Evolutionary conservation across 2,888 invertebrate genomes (phyloP).

Genomic region (Brachypterus glaber): DNA sequence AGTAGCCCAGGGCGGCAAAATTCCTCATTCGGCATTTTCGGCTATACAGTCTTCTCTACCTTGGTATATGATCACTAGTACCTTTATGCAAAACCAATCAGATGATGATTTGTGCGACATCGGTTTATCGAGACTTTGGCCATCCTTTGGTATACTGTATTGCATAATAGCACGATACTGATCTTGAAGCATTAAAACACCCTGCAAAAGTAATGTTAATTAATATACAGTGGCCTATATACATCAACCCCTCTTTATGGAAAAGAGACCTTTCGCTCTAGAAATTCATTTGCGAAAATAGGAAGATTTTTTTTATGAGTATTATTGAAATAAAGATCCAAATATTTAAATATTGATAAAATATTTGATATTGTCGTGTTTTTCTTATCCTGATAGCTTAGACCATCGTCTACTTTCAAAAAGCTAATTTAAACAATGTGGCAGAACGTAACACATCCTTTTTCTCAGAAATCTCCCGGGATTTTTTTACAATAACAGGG

Average conservation of each 20-base stretch:
- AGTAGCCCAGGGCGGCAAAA: no score
- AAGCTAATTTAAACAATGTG: no score
- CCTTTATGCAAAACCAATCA: conserved; percentile 61
- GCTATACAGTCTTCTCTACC: no score
- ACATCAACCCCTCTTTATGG: conserved; percentile 37
- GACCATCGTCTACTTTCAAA: no score
- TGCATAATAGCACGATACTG: conserved; percentile 64
- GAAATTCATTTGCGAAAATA: conserved; percentile 22
- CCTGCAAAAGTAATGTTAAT: conserved; percentile 49
- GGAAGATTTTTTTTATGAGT: no score
- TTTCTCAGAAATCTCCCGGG: no score
- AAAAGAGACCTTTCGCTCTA: conserved; percentile 40
- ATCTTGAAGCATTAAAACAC: conserved; percentile 61
- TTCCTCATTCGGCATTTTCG: background rate
- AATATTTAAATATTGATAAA: no score
- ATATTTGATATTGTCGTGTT: no score
- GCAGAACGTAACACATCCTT: no score
- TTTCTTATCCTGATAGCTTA: no score
- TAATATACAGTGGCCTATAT: conserved; percentile 16
- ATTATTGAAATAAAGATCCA: no score
- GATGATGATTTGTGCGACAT: conserved; percentile 47
- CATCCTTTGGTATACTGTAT: conserved; percentile 62
- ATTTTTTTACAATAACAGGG: no score
- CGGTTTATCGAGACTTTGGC: conserved; percentile 41
- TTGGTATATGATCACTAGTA: conserved; percentile 27